These are phyloP conservation scores for Oceanodroma tethys DNA, from an alignment of 2,113 vertebrate genomes.

Conservation along the genomic window DNA sequence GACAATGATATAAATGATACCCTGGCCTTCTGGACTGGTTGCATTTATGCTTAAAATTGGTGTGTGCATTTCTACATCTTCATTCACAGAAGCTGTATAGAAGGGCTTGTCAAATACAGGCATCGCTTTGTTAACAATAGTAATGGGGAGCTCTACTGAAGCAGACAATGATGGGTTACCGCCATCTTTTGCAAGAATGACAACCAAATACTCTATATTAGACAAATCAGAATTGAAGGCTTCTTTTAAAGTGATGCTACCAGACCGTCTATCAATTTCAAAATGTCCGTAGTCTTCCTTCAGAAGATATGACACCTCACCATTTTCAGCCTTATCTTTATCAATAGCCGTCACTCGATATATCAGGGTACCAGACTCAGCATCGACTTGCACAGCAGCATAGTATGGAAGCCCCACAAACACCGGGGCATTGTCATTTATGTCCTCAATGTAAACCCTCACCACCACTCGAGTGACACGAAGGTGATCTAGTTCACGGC, in stretches of 20 bases:
- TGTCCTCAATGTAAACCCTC: slow-evolving; percentile 88
- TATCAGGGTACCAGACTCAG: slow-evolving; percentile 87
- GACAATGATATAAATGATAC: slow-evolving; percentile 92
- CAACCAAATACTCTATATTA: slow-evolving; percentile 89
- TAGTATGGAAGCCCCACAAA: slow-evolving; percentile 97
- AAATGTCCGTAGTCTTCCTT: slow-evolving; percentile 92
- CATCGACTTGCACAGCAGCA: slow-evolving; percentile 93
- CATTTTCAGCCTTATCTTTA: slow-evolving; percentile 89
- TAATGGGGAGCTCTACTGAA: slow-evolving; percentile 86
- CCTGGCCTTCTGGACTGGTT: slow-evolving; percentile 93
- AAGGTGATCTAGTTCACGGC: slow-evolving; percentile 86
- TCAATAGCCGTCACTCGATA: slow-evolving; percentile 90
- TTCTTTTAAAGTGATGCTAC: slow-evolving; percentile 84
- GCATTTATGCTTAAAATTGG: slow-evolving; percentile 93
- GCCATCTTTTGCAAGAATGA: slow-evolving; percentile 87
- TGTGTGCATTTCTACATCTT: slow-evolving; percentile 87
- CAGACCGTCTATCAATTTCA: slow-evolving; percentile 85
- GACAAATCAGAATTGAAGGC: slow-evolving; percentile 92
- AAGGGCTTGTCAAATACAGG: slow-evolving; percentile 96
- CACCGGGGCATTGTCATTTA: slow-evolving; percentile 91
- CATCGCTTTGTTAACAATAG: slow-evolving; percentile 98
- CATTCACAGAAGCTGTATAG: slow-evolving; percentile 86
- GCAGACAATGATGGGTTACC: slow-evolving; percentile 86
- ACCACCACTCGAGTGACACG: slow-evolving; percentile 91
- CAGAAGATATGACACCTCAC: slow-evolving; percentile 88